phyloP scores from a whole-genome alignment of 2,113 vertebrate species.

The Saguinus imperator region DNA sequence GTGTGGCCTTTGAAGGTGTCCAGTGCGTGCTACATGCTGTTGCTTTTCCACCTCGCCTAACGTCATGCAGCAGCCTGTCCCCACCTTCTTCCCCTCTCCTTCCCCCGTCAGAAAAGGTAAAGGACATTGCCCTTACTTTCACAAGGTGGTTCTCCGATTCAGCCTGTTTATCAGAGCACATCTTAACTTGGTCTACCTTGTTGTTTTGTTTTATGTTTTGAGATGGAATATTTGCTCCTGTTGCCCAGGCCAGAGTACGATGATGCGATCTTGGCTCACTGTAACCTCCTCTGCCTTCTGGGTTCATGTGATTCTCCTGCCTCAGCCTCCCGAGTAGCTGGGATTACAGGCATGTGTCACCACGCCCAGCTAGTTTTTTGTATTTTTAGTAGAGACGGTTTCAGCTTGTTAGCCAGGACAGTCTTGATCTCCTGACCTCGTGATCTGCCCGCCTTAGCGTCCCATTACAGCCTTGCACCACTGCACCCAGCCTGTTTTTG shows the following conservation, averaged over 20 bases:
- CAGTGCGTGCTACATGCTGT: fast-evolving
- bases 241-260: not conserved
- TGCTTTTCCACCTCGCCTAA: not conserved
- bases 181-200: not conserved
- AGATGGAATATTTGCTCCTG: not conserved
- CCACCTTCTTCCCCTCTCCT: too few species aligned
- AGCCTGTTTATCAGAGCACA: not conserved
- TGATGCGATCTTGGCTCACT: not conserved
- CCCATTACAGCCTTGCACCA: too few species aligned
- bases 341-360: not conserved
- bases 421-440: too few species aligned
- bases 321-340: not conserved
- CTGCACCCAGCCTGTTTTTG: too few species aligned
- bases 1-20: not conserved
- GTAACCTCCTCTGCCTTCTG: not conserved
- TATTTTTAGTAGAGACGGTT: too few species aligned
- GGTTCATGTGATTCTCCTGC: not conserved
- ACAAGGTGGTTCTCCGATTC: fast-evolving
- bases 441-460: too few species aligned
- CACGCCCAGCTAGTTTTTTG: too few species aligned
- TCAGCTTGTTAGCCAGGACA: too few species aligned
- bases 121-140: fast-evolving
- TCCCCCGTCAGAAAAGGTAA: too few species aligned
- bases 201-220: not conserved
- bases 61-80: fast-evolving